Conservation (phyloP, 1,140 invertebrate genomes). For the Lordiphosa stackelbergi region DNA sequence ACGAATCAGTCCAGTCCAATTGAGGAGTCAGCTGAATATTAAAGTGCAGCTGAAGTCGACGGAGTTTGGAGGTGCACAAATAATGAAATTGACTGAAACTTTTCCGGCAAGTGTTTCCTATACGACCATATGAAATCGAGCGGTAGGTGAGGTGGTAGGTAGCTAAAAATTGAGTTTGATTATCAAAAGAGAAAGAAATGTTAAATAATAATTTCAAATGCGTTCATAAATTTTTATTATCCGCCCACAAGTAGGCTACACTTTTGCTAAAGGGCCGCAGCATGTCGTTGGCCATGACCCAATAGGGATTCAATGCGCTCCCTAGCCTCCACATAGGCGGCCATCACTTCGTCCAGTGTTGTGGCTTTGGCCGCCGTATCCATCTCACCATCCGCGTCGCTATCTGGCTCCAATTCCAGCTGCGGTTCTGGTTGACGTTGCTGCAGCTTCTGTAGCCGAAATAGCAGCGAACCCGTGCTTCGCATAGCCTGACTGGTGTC, state of each 20-base stretch:
- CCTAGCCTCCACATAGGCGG: conserved; percentile 44
- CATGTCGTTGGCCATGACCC: not conserved
- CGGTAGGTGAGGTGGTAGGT: too few relatives aligned
- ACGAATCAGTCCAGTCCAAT: too few relatives aligned
- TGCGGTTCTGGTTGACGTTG: conserved; percentile 41
- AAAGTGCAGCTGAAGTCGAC: too few relatives aligned
- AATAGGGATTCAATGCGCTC: conserved; percentile 45
- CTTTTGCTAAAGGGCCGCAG: not conserved
- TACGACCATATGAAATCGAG: too few relatives aligned
- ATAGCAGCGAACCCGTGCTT: conserved; percentile 49
- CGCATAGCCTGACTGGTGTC: conserved; percentile 22
- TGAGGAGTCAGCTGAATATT: too few relatives aligned
- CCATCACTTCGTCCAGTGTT: conserved; percentile 49
- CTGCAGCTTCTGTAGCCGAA: conserved; percentile 49
- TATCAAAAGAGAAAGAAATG: too few relatives aligned
- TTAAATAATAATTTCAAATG: too few relatives aligned
- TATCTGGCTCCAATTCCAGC: conserved; percentile 7
- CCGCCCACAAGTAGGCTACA: not conserved
- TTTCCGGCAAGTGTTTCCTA: too few relatives aligned
- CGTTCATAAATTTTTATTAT: too few relatives aligned
- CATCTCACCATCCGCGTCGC: conserved; percentile 7
- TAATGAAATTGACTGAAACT: too few relatives aligned
- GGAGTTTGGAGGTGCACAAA: too few relatives aligned
- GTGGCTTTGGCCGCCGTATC: conserved; percentile 1
- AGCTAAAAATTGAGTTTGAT: too few relatives aligned